Evolutionary conservation across 2,888 invertebrate species (phyloP), one percentile per base, ranked within the genome.

Genomic region (Heteropelma amictum): DNA sequence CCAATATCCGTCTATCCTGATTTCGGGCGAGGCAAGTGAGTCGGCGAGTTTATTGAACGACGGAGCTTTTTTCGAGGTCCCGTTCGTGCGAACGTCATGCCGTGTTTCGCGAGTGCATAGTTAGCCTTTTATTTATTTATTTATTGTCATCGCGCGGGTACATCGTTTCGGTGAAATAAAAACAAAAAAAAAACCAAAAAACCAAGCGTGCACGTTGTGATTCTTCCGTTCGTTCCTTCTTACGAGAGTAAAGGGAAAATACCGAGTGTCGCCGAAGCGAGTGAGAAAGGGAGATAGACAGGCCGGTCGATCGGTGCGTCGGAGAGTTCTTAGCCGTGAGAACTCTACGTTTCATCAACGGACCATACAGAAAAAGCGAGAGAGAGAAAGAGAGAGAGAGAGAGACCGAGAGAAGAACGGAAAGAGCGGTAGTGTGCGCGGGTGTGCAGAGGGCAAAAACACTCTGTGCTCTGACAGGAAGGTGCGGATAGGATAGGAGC

Each of bases 231-330:
- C 30, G 1, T 12, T 19, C 4, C 23, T 40, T 30, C 51, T 8
- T 6, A 49, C 21, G 33, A 40, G 17, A 47, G 28, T 35, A 23
- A 30, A 42, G 45, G 45, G n/a, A n/a, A n/a, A n/a, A n/a, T n/a
- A n/a, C n/a, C 42, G 54, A 49, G 51, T 64, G 26, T 45, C 35
- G 47, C 26, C 38, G 68, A 35, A 49, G 28, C 40, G 58, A 21
- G 35, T 38, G 63, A 35, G 35, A 51, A 26, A 68, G 61, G 63
- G 23, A 40, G 42, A 38, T 54, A 63, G 23, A 40, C 28, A 40
- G 60, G 72, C 72, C 77, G 73, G 72, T 77, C 77, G 78, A 77
- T 76, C 71, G 68, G 75, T 54, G 77, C 73, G 77, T 79, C 51
- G 53, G 53, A 67, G 67, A 53, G 45, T 56, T 51, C 53, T 54